Percentiles rank a stretch among this genome's conserved stretches.
phyloP scores from a whole-genome alignment of 2,888 invertebrate genomes.

The Acheta domesticus region DNA sequence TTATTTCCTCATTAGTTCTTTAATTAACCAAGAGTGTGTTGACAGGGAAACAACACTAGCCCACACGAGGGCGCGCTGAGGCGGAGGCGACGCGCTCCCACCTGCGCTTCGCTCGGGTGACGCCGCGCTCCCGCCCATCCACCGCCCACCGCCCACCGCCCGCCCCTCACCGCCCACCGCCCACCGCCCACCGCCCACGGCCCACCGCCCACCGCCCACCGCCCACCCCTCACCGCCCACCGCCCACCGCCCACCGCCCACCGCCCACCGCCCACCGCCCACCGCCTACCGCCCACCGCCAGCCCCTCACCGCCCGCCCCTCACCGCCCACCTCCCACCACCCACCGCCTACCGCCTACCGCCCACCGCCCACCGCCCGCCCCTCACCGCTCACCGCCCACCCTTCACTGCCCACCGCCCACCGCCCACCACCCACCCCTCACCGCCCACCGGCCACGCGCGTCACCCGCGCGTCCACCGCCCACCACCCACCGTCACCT shows the following conservation, averaged over 20 bases:
- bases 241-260: neutral
- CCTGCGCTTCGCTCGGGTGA: neutral
- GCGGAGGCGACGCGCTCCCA: neutral
- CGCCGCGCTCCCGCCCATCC: neutral
- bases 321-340: neutral
- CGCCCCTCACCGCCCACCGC: neutral
- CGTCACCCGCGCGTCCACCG: neutral
- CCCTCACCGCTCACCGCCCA: too few species aligned
- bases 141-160: neutral
- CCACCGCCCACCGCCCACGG: too few species aligned
- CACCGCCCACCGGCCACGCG: neutral
- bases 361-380: neutral
- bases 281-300: neutral
- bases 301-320: neutral
- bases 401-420: neutral
- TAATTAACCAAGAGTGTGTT: constrained; percentile 25
- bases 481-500: too few species aligned
- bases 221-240: neutral
- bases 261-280: neutral
- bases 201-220: neutral
- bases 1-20: constrained; percentile 25
- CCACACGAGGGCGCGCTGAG: neutral
- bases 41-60: constrained; percentile 18
- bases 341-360: too few species aligned
- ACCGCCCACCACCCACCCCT: neutral